phyloP scores from a whole-genome alignment of 2,888 invertebrate species.

The Tortricodes alternella region DNA sequence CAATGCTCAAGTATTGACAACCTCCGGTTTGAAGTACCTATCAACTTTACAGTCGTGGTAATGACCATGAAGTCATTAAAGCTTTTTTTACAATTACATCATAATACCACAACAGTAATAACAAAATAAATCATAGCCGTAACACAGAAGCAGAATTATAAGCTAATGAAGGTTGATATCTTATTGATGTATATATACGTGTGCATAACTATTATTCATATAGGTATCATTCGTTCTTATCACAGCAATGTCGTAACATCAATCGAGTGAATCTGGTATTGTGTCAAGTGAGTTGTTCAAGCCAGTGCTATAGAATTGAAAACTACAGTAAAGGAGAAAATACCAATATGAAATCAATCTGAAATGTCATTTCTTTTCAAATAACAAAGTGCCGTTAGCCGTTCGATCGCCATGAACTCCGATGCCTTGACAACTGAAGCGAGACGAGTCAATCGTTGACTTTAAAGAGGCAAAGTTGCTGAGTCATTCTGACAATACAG shows the following conservation, averaged over 20 bases:
- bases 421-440: conserved; percentile 15
- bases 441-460: conserved; percentile 14
- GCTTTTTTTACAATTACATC: conserved; percentile 19
- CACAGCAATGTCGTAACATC: conserved; percentile 3
- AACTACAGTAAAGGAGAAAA: conserved; percentile 3
- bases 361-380: not conserved
- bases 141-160: not conserved
- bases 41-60: not conserved
- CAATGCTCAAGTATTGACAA: not conserved
- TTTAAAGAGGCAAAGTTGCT: conserved; percentile 2
- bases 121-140: conserved; percentile 12
- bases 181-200: not conserved
- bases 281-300: not conserved
- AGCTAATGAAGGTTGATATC: not conserved
- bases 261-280: conserved; percentile 8
- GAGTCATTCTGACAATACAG: not conserved
- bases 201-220: not conserved
- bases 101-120: conserved; percentile 5
- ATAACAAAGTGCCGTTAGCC: not conserved
- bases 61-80: conserved; percentile 17
- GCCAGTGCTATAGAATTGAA: conserved; percentile 8
- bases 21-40: not conserved
- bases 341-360: not conserved
- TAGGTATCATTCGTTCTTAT: not conserved
- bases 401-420: conserved; percentile 1